Conservation (phyloP, 2,113 vertebrate genomes). For the Petrocephalus zakoni region DNA sequence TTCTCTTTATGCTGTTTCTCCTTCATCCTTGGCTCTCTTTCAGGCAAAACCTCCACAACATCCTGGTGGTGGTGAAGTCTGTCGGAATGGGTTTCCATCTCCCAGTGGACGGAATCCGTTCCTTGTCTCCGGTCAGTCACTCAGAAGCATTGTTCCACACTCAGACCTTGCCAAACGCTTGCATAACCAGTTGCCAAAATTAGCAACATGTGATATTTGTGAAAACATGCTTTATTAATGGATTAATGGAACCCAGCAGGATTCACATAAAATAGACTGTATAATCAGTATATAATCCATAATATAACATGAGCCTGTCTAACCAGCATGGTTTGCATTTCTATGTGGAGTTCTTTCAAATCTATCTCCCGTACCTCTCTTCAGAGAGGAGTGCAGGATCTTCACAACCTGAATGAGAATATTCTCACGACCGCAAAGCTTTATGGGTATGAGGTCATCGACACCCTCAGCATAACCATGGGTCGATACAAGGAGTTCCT, state of each 20-base stretch:
- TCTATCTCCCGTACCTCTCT: not conserved
- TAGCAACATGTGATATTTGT: not conserved
- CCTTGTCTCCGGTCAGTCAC: conserved; percentile 69
- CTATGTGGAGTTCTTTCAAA: not conserved
- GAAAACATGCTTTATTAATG: not conserved
- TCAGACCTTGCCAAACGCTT: not conserved
- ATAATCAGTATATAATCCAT: not conserved
- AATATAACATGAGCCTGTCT: not conserved
- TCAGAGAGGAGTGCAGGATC: conserved; percentile 73
- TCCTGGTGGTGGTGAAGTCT: conserved; percentile 87
- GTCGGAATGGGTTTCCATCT: conserved; percentile 94
- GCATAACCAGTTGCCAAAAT: not conserved
- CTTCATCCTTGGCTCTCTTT: not conserved
- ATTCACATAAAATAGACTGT: not conserved
- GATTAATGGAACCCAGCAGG: not conserved
- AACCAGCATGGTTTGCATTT: not conserved
- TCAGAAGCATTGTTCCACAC: not conserved
- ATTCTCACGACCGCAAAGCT: conserved; percentile 73
- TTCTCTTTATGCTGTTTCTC: not conserved
- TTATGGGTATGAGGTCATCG: conserved; percentile 78
- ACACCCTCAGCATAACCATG: conserved; percentile 87
- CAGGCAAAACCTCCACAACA: conserved; percentile 76
- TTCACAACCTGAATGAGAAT: conserved; percentile 71
- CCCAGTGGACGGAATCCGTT: conserved; percentile 81
- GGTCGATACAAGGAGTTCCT: conserved; percentile 91